Evolutionary conservation across 2,888 invertebrate genomes (phyloP).

Genomic region (Drosophila stalkeri): DNA sequence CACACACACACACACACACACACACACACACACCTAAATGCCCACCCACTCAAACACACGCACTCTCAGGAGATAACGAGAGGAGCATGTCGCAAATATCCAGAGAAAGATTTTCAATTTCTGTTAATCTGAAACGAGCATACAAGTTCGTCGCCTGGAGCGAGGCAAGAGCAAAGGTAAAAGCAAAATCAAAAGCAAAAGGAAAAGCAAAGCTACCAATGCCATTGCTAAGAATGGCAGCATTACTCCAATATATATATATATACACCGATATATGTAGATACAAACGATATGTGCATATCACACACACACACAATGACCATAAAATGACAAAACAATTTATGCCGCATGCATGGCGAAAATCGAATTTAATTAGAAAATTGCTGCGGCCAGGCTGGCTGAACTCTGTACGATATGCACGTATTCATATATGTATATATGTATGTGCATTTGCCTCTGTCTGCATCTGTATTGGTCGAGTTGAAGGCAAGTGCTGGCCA

Average conservation of each 20-base stretch:
- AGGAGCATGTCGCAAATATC: slow-evolving; percentile 60
- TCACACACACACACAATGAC: slow-evolving; percentile 18
- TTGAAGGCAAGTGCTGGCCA: slow-evolving; percentile 41
- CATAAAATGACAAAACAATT: slow-evolving; percentile 79
- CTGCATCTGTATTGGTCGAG: slow-evolving; percentile 37
- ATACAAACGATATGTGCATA: slow-evolving; percentile 12
- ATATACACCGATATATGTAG: slow-evolving; percentile 6
- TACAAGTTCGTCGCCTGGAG: slow-evolving; percentile 69
- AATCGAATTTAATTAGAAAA: slow-evolving; percentile 82
- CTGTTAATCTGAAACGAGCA: slow-evolving; percentile 80
- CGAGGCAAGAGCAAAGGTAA: slow-evolving; percentile 43
- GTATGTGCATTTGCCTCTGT: background rate
- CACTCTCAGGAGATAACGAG: slow-evolving; percentile 33
- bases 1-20: background rate
- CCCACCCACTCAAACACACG: background rate
- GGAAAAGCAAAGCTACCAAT: slow-evolving; percentile 48
- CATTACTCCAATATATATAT: slow-evolving; percentile 13
- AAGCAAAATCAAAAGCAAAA: slow-evolving; percentile 45
- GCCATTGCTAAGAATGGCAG: slow-evolving; percentile 45
- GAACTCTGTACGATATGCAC: slow-evolving; percentile 53
- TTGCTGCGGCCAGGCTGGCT: slow-evolving; percentile 64
- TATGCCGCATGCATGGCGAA: slow-evolving; percentile 79
- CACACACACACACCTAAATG: background rate
- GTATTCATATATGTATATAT: slow-evolving; percentile 30
- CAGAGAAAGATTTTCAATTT: slow-evolving; percentile 78